These are phyloP conservation scores for Buathra laborator DNA, from an alignment of 2,888 invertebrate species.

Conservation along the genomic window DNA sequence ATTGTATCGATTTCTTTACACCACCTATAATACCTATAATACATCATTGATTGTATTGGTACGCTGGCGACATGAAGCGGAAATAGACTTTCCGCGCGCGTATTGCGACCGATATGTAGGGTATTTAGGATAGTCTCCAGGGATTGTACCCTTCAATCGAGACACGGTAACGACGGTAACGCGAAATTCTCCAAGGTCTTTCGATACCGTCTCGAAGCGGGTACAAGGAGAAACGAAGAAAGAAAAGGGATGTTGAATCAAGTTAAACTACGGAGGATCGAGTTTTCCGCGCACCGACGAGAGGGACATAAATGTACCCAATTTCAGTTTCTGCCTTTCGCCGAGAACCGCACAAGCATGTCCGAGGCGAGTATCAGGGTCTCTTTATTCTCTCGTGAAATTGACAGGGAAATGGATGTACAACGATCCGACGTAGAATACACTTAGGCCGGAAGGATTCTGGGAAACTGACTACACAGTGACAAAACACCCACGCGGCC, in stretches of 20 bases:
- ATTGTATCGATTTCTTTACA: neutral
- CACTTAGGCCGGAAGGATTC: slow-evolving; percentile 38
- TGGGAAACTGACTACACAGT: slow-evolving; percentile 17
- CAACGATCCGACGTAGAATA: slow-evolving; percentile 60
- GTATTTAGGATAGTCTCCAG: slow-evolving; percentile 51
- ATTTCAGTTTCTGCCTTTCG: slow-evolving; percentile 50
- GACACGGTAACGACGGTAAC: slow-evolving; percentile 45
- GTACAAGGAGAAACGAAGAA: slow-evolving; percentile 30
- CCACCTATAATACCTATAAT: neutral
- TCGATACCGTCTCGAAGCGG: neutral
- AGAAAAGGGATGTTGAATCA: slow-evolving; percentile 23
- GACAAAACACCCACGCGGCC: slow-evolving; percentile 1
- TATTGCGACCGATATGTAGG: slow-evolving; percentile 23
- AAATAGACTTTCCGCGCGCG: neutral
- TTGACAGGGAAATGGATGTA: slow-evolving; percentile 70
- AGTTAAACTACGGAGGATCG: slow-evolving; percentile 36
- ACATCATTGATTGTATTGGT: neutral
- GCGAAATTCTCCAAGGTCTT: slow-evolving; percentile 15
- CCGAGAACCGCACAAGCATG: neutral
- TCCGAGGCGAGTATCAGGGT: slow-evolving; percentile 25
- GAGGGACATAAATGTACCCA: slow-evolving; percentile 56
- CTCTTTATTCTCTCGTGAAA: slow-evolving; percentile 68
- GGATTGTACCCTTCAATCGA: slow-evolving; percentile 52
- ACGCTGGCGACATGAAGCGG: neutral
- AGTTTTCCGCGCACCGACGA: slow-evolving; percentile 36